Base-by-base conservation (phyloP, 1,140 invertebrate genomes). In the Drosophila athabasca region DNA sequence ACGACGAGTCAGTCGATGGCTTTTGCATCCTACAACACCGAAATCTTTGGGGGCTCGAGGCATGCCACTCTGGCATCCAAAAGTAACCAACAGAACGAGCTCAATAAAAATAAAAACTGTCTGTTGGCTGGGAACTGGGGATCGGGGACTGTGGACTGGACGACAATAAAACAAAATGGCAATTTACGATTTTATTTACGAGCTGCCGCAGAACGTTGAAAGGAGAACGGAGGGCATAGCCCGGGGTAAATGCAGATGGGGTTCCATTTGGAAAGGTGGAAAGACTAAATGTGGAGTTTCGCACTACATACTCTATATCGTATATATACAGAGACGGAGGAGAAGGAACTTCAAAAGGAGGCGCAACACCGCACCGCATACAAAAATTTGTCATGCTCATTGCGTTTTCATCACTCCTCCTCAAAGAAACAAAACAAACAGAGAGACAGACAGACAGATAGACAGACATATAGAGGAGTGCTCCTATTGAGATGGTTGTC, bases 131-230 rank as follows among this genome's bases (percentile, higher is more conserved):
- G 55, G 41, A 7, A 31, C 29, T 31, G 29, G 49, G 66, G 3
- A 31, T 7, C 8, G 29, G 49, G 66, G 11, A 24, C 2, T 24
- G 31, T 8, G 3, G 54, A 44, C 67, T 70, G 67, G 45, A 69
- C 64, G 80, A 83, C 83, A 88, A 89, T 88, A 88, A 88, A 88
- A 88, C 83, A 88, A 88, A 88, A 79, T 88, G 84, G 68, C 84
- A 89, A 88, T 88, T 88, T 89, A 88, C 79, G 79, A 88, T 79
- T 83, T 88, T 88, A 87, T 87, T 87, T 87, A 87, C 83, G 83
- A 87, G 74, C 82, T 62, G 71, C 67, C 65, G 65, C 44, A 64
- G 54, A 50, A 35, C 51, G 58, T 9, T 44, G 8, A 24, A 61
- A 35, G 45, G 53, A 48, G 8, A 24, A 61, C 43, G 45, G 53